These are phyloP conservation scores for Tetraodon nigroviridis DNA, from an alignment of 2,113 vertebrate species.

Conservation along the genomic window DNA sequence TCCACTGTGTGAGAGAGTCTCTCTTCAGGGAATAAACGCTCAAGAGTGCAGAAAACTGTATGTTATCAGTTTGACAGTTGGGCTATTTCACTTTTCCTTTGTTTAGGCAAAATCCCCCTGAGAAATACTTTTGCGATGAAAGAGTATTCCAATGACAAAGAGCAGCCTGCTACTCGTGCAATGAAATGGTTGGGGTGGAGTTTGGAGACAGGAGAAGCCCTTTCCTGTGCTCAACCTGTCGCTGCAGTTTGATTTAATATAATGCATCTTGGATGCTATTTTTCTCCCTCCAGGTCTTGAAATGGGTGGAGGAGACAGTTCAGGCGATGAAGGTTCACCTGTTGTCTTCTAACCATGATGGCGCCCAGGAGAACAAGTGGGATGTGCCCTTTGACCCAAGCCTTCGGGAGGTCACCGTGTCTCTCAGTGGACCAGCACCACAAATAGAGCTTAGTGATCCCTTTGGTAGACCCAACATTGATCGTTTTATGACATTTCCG, in stretches of 20 bases:
- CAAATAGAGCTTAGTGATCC: constrained; percentile 82
- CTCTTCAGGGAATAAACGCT: constrained; percentile 52
- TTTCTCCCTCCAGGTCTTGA: constrained; percentile 78
- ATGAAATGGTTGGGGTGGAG: neutral
- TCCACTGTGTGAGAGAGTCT: constrained; percentile 39
- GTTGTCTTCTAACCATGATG: constrained; percentile 84
- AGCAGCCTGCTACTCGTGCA: constrained; percentile 28
- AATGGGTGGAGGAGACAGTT: constrained; percentile 91
- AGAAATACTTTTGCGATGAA: constrained; percentile 49
- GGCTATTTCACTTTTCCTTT: constrained; percentile 61
- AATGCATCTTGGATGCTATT: constrained; percentile 5
- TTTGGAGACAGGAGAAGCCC: constrained; percentile 12
- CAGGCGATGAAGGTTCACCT: constrained; percentile 89
- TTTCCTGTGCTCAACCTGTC: constrained; percentile 29
- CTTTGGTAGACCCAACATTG: constrained; percentile 66
- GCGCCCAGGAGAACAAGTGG: constrained; percentile 79
- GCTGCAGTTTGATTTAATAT: constrained; percentile 19
- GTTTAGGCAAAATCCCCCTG: constrained; percentile 53
- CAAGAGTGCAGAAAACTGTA: constrained; percentile 61
- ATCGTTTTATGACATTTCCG: neutral
- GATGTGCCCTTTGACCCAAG: constrained; percentile 84
- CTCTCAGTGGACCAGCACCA: constrained; percentile 85
- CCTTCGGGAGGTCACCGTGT: constrained; percentile 88
- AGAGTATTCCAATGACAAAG: constrained; percentile 46
- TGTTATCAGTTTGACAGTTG: constrained; percentile 66